Evolutionary conservation across 1,140 invertebrate species (phyloP).

Genomic region (Caenorhabditis latens): DNA sequence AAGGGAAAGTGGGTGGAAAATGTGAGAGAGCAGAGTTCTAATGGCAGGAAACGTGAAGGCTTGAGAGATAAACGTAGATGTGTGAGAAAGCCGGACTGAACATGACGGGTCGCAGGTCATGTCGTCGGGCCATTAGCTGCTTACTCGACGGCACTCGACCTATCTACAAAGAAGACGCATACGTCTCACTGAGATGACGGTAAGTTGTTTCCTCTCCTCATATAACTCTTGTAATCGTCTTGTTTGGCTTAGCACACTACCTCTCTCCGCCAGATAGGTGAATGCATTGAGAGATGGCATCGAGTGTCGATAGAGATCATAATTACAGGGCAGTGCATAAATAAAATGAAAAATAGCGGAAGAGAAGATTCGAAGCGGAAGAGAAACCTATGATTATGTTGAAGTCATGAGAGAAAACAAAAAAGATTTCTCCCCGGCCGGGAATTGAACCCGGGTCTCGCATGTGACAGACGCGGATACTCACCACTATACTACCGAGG

Average conservation of each 20-base stretch:
- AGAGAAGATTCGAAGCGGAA: constrained; percentile 27
- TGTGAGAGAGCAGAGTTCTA: constrained; percentile 42
- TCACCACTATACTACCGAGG: constrained; percentile 72
- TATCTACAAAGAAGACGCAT: constrained; percentile 40
- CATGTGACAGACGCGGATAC: constrained; percentile 73
- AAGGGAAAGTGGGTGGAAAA: constrained; percentile 34
- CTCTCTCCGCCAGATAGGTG: neutral
- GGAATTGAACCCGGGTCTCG: constrained; percentile 73
- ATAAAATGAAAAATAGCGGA: neutral
- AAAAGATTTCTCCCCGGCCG: constrained; percentile 68
- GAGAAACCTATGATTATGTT: neutral
- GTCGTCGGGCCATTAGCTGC: constrained; percentile 19
- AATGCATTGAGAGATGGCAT: too few relatives aligned
- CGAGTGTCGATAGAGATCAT: constrained; percentile 4
- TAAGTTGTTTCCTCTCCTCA: constrained; percentile 52
- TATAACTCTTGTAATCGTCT: constrained; percentile 43
- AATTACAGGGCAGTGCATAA: constrained; percentile 27
- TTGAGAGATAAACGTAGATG: constrained; percentile 36
- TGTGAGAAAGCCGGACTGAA: constrained; percentile 41
- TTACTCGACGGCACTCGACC: constrained; percentile 9
- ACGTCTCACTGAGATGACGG: constrained; percentile 1
- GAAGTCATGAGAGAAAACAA: neutral
- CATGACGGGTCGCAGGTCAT: constrained; percentile 44
- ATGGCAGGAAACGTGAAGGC: constrained; percentile 40
- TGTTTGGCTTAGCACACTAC: constrained; percentile 37